Evolutionary conservation across 1,140 invertebrate species (phyloP), one percentile per base, ranked within the genome.

Genomic region (Xylocopa sonorina): DNA sequence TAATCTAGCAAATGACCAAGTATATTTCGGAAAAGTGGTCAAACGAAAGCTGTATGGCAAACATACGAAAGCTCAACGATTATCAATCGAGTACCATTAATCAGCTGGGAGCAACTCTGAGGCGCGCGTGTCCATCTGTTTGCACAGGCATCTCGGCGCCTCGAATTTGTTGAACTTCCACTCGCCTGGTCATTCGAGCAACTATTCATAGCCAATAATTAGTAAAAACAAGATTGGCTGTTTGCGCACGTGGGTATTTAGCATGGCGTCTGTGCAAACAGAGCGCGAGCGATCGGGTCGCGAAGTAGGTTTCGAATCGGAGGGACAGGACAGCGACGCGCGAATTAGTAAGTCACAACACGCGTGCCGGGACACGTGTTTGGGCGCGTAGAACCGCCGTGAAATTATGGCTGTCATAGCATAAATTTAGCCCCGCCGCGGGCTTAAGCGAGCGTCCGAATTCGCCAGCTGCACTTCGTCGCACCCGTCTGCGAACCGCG

Each of bases 281-380:
- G 41, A 38, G 9, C 9, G 38, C 38, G 38, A 38, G n/a, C n/a
- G 38, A 38, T 9, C 38, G 38, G 3, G 38, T 38, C 38, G 38
- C 67, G 34, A 77, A 71, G 62, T 53, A 21, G 66, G 60, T 60
- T 34, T 21, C 48, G 18, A 60, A 38, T n/a, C n/a, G n/a, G n/a
- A n/a, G n/a, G n/a, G n/a, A 0, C 14, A 16, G 9, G 10, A 14
- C 14, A 1, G 55, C 48, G 43, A n/a, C 32, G 46, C 64, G n/a
- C n/a, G 67, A 71, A 78, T 78, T 50, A 62, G 66, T 51, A 71
- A 71, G 75, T 60, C 67, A 71, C 66, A 78, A 71, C 75, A 78
- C 34, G 75, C 60, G 46, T 50, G 29, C 12, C 29, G 41, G 3
- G 53, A 50, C 75, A 51, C 67, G 67, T 71, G 75, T 60, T 71